Evolutionary conservation across 2,797 vertebrate genomes (phyloP), one percentile per base, ranked within the genome.

Genomic region (Schizopygopsis malacanthus): DNA sequence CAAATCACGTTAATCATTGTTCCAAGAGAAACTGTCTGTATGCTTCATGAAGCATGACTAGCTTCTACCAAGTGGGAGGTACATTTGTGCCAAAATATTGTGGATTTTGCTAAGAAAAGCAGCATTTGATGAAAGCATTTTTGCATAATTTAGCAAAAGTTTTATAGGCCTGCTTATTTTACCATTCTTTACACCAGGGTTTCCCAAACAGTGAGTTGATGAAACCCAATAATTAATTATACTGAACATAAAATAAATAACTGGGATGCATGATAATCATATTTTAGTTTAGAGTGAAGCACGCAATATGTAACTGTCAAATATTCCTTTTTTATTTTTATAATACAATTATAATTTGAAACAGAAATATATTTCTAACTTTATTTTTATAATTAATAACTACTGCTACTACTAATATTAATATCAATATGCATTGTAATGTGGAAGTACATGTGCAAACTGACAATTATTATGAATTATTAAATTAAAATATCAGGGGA

Each of bases 11-110:
- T 54, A 33, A 75, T 37, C 16, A 2, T 75, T 43, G 13, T 73
- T 28, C 71, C 71, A 73, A 73, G 71, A 47, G 22, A 71, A 71
- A 71, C 39, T 71, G 69, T 71, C 28, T 54, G 28, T 50, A 73
- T 22, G 52, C 75, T 22, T 54, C 50, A 15, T 39, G 33, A 77
- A 77, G 50, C 7, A 28, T 50, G 13, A 47, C n/a, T 28, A 37
- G 73, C 28, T 39, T 39, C 12, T 54, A 54, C 28, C 73, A 54
- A 56, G 47, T 33, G 73, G 33, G 10, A 76, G 50, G 37, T 20
- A 50, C 2, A 75, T 75, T 16, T 76, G 28, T 76, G 73, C 28
- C 73, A 76, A 76, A 76, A 76, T 33, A 20, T 2, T 45, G 70
- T 72, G 39, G 39, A 43, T 22, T 43, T 72, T 72, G 9, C 45